These are phyloP conservation scores for Tetragnatha montana DNA, from an alignment of 2,888 invertebrate species.

Conservation along the genomic window DNA sequence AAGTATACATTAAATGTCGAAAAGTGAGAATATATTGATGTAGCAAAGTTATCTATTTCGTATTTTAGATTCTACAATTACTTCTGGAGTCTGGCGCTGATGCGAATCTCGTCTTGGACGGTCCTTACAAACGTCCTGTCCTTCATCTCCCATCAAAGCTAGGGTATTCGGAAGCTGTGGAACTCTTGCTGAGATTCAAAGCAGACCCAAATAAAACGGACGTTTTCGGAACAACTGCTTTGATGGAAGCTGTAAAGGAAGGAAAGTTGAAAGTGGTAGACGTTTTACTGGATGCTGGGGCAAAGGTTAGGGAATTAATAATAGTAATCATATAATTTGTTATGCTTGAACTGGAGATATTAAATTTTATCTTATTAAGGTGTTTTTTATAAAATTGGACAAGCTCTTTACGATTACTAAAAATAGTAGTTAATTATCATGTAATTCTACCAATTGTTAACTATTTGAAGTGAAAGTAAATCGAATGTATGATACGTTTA, in stretches of 20 bases:
- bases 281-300: slow-evolving; percentile 80
- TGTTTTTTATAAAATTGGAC: too few relatives aligned
- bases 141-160: slow-evolving; percentile 92
- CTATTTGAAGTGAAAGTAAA: too few relatives aligned
- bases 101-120: slow-evolving; percentile 84
- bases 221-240: slow-evolving; percentile 90
- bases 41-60: not conserved
- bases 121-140: slow-evolving; percentile 80
- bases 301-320: slow-evolving; percentile 74
- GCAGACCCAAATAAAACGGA: slow-evolving; percentile 91
- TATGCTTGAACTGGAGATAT: too few relatives aligned
- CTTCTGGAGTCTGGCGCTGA: slow-evolving; percentile 91
- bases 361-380: too few relatives aligned
- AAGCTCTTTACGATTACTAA: too few relatives aligned
- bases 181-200: slow-evolving; percentile 91
- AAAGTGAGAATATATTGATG: not conserved
- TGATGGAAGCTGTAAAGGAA: slow-evolving; percentile 89
- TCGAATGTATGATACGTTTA: not conserved
- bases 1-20: too few relatives aligned
- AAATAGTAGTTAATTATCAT: too few relatives aligned
- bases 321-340: not conserved
- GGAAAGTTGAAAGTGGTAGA: slow-evolving; percentile 87
- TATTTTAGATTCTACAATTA: slow-evolving; percentile 85
- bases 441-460: too few relatives aligned
- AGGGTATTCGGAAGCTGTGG: slow-evolving; percentile 92